These are phyloP conservation scores for Odiellus spinosus DNA, from an alignment of 2,888 invertebrate genomes.

Conservation along the genomic window DNA sequence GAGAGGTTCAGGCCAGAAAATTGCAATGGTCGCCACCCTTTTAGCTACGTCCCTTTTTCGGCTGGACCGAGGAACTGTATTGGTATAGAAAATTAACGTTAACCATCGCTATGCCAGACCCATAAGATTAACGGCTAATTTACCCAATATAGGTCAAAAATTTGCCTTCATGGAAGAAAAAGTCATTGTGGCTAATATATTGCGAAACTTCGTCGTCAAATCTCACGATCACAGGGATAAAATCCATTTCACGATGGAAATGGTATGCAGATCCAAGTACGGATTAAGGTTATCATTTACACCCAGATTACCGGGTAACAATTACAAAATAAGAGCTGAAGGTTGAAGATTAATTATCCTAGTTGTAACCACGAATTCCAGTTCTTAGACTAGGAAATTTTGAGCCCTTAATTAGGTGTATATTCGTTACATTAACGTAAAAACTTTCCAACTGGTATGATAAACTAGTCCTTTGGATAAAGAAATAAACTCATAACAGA, in stretches of 20 bases:
- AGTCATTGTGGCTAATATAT: constrained; percentile 9
- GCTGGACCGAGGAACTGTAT: constrained; percentile 30
- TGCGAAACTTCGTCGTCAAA: constrained; percentile 7
- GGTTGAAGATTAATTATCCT: too few relatives aligned
- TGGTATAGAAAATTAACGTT: constrained; percentile 24
- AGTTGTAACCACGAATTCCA: too few relatives aligned
- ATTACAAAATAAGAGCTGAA: too few relatives aligned
- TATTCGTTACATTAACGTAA: too few relatives aligned
- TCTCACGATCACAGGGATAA: constrained; percentile 11
- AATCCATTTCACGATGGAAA: constrained; percentile 8
- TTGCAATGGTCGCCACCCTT: constrained; percentile 24
- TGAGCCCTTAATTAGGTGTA: too few relatives aligned
- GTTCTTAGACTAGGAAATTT: too few relatives aligned
- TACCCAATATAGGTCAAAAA: constrained; percentile 7
- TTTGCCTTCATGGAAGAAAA: constrained; percentile 16
- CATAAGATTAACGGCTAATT: too few relatives aligned
- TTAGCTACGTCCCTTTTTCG: constrained; percentile 29
- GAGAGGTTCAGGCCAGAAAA: constrained; percentile 27
- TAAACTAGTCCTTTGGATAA: too few relatives aligned
- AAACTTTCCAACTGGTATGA: too few relatives aligned
- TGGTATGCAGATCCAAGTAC: constrained; percentile 12
- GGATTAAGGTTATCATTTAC: constrained; percentile 5
- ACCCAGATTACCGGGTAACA: too few relatives aligned
- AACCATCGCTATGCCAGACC: too few relatives aligned
- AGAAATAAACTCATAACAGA: too few relatives aligned